A percentile compares a stretch with the other conserved stretches of the same genome.
Conservation (phyloP, 2,113 vertebrate species). For the Engystomops pustulosus region DNA sequence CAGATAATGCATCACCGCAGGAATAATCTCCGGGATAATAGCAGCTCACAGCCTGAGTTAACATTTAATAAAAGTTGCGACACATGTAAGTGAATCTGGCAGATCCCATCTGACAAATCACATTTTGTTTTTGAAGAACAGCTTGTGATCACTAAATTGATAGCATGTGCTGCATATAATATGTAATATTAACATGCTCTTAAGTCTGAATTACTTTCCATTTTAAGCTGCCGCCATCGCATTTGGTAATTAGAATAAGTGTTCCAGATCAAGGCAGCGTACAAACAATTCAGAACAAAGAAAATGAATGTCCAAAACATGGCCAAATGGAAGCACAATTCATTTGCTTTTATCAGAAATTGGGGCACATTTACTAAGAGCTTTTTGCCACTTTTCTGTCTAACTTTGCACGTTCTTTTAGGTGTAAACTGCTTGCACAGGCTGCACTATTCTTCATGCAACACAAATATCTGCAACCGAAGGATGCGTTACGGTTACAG, state of each 20-base stretch:
- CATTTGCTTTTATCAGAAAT: too few relatives aligned
- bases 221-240: conserved; percentile 30
- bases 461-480: too few relatives aligned
- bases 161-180: conserved; percentile 67
- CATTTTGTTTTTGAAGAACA: conserved; percentile 66
- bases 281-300: conserved; percentile 40
- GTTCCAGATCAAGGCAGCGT: conserved; percentile 27
- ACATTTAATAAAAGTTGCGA: conserved; percentile 64
- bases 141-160: conserved; percentile 63
- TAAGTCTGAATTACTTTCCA: conserved; percentile 43
- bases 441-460: too few relatives aligned
- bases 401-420: too few relatives aligned
- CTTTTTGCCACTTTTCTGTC: too few relatives aligned
- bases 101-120: conserved; percentile 68
- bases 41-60: conserved; percentile 63
- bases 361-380: too few relatives aligned
- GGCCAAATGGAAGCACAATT: too few relatives aligned
- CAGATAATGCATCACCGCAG: conserved; percentile 63
- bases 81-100: conserved; percentile 67
- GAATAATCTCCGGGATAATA: conserved; percentile 67
- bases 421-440: too few relatives aligned
- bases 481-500: too few relatives aligned
- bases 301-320: neutral
- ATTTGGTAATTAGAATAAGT: conserved; percentile 43
- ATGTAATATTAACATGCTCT: conserved; percentile 71